Percentiles rank a stretch among this genome's conserved stretches.
Evolutionary conservation across 2,113 vertebrate species (phyloP).

Genomic region (Proterorhinus semilunaris): DNA sequence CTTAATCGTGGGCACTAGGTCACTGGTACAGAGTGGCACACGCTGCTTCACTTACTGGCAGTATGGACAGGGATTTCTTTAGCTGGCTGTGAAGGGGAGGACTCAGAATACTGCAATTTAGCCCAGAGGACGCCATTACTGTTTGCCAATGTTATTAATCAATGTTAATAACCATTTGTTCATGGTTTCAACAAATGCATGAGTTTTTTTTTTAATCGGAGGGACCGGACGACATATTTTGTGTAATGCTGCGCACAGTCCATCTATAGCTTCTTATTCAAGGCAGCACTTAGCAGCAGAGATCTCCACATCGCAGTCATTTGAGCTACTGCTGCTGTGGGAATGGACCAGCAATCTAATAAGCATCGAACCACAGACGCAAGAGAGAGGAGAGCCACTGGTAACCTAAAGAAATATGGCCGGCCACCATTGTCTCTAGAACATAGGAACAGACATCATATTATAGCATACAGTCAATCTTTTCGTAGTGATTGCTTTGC

Average conservation of each 20-base stretch:
- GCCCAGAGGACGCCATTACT: no score
- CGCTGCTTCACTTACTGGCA: conserved; percentile 6
- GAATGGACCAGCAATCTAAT: conserved; percentile 57
- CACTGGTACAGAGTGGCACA: conserved; percentile 37
- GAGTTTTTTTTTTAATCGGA: no score
- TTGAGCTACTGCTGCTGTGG: conserved; percentile 48
- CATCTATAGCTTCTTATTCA: conserved; percentile 27
- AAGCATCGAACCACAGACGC: conserved; percentile 41
- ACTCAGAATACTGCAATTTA: no score
- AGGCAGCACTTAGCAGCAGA: conserved; percentile 48
- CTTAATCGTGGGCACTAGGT: conserved; percentile 54
- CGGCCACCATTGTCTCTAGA: conserved; percentile 17
- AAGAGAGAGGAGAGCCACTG: conserved; percentile 24
- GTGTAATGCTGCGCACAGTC: conserved; percentile 15
- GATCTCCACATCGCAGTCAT: conserved; percentile 63
- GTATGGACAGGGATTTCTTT: conserved; percentile 3
- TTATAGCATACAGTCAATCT: no score
- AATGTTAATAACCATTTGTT: no score
- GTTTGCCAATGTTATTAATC: no score
- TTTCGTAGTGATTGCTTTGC: no score
- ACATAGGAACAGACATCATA: background rate
- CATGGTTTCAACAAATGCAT: no score
- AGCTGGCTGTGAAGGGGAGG: background rate
- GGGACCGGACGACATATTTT: background rate
- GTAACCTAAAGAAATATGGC: conserved; percentile 37